Conservation (phyloP, 2,888 invertebrate species). For the Schrankia costaestrigalis region DNA sequence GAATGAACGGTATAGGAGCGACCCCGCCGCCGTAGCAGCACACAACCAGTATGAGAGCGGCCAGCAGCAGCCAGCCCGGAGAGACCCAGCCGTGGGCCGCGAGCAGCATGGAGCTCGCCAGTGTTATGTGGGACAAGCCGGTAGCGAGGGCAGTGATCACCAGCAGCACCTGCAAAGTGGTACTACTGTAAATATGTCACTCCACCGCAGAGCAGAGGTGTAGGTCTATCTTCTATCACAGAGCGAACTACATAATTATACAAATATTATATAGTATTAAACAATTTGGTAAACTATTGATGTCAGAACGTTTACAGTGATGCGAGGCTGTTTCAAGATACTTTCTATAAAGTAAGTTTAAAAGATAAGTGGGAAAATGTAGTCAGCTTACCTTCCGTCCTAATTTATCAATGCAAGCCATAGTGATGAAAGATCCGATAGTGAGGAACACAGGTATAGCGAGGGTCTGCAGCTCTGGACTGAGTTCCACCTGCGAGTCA, state of each 20-base stretch:
- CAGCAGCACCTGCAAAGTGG: constrained; percentile 38
- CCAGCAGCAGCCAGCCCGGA: constrained; percentile 43
- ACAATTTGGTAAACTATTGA: too few species aligned
- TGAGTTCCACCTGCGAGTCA: constrained; percentile 32
- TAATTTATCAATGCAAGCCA: constrained; percentile 31
- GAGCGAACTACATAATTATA: too few species aligned
- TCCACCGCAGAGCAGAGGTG: too few species aligned
- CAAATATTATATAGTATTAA: too few species aligned
- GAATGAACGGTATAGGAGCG: constrained; percentile 43
- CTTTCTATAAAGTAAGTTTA: neutral
- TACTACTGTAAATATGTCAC: too few species aligned
- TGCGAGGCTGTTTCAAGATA: neutral
- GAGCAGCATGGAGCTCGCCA: constrained; percentile 33
- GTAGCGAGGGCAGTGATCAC: constrained; percentile 24
- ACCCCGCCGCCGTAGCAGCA: constrained; percentile 42
- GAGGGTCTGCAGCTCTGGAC: constrained; percentile 37
- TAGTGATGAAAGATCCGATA: constrained; percentile 35
- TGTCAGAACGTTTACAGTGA: too few species aligned
- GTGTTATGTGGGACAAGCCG: constrained; percentile 24
- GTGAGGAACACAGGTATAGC: constrained; percentile 43
- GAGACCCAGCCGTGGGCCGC: constrained; percentile 25
- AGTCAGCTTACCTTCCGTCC: constrained; percentile 34
- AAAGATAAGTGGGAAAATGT: neutral
- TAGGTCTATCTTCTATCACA: too few species aligned
- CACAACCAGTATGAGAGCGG: constrained; percentile 33